A percentile compares a stretch with the other conserved stretches of the same genome.
Evolutionary conservation across 2,797 vertebrate species (phyloP).

Genomic region (Poeciliopsis turneri): DNA sequence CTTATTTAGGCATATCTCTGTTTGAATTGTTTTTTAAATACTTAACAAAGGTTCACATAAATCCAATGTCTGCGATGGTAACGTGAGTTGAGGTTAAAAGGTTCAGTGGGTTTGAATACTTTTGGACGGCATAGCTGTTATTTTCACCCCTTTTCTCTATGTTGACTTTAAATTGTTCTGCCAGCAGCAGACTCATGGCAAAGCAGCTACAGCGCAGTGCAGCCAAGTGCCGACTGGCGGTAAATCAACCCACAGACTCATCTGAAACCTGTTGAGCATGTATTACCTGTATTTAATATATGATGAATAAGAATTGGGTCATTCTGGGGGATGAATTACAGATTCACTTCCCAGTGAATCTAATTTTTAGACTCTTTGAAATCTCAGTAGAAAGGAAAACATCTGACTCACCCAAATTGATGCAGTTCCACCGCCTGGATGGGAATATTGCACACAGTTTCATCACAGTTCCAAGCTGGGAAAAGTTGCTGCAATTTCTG

Average conservation of each 20-base stretch:
- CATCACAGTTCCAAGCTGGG: conserved; percentile 51
- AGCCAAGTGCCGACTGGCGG: conserved; percentile 65
- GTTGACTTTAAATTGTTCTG: conserved; percentile 11
- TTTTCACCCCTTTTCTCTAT: background rate
- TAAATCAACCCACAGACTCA: conserved; percentile 38
- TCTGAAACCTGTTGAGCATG: conserved; percentile 58
- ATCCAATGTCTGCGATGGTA: background rate
- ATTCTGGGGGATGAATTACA: background rate
- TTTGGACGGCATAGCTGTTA: background rate
- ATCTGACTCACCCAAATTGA: conserved; percentile 19
- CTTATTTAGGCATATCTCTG: background rate
- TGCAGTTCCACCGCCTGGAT: conserved; percentile 19
- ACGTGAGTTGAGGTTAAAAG: background rate
- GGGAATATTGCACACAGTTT: conserved; percentile 54
- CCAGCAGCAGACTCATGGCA: conserved; percentile 25
- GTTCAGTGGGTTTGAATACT: background rate
- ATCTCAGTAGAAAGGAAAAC: conserved; percentile 30
- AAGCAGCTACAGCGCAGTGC: conserved; percentile 54
- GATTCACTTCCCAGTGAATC: conserved; percentile 19
- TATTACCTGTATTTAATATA: conserved; percentile 11
- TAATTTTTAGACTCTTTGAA: conserved; percentile 24
- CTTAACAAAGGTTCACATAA: too few relatives aligned
- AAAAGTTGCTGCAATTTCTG: conserved; percentile 29
- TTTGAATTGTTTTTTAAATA: background rate
- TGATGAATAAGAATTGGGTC: conserved; percentile 6